Base-by-base conservation (phyloP, 2,113 vertebrate genomes). In the Corythoichthys haematopterus region DNA sequence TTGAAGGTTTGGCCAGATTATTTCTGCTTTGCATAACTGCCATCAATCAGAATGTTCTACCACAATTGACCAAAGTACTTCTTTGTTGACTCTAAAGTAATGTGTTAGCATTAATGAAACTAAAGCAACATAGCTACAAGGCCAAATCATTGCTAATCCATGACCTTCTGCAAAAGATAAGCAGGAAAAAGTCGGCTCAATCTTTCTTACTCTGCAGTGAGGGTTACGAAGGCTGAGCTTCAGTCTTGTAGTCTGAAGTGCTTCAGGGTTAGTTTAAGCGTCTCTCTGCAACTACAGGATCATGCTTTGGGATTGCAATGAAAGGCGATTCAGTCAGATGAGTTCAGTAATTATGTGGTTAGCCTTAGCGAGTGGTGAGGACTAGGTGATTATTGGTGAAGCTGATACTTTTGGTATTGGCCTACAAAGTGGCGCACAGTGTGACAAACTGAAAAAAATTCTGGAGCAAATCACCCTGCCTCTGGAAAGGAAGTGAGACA, bases 151-250 rank as follows among this genome's bases (percentile, higher is more conserved):
- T 72, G 58, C 75, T 89, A 85, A 88, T 85, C 78, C 85, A 68
- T 71, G 78, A 89, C 85, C 87, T 87, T 82, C 72, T 71, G 69
- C 71, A 69, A 63, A 76, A 75, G 81, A 83, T 89, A 83, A 87
- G 74, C 73, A 16, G 65, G 77, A 61, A 71, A 76, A 82, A 82
- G 75, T 71, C 70, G 12, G 57, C 72, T 75, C 64, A 74, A 73
- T 81, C 78, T 78, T 59, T 76, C 68, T 64, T 67, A 40, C 61
- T 14, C 62, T 45, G 76, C 64, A 70, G 64, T 1, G 58, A 68
- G 76, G 72, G 52, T 66, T 74, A 64, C 2, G 68, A 80, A 50
- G 64, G 73, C 71, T 76, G 72, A 80, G 77, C 69, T 65, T 16
- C 3, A 56, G 75, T 77, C 79, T 77, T 71, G 74, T 65, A 74